These are phyloP conservation scores for Cryptoblepharus egeriae DNA, from an alignment of 2,797 vertebrate species.

Conservation along the genomic window DNA sequence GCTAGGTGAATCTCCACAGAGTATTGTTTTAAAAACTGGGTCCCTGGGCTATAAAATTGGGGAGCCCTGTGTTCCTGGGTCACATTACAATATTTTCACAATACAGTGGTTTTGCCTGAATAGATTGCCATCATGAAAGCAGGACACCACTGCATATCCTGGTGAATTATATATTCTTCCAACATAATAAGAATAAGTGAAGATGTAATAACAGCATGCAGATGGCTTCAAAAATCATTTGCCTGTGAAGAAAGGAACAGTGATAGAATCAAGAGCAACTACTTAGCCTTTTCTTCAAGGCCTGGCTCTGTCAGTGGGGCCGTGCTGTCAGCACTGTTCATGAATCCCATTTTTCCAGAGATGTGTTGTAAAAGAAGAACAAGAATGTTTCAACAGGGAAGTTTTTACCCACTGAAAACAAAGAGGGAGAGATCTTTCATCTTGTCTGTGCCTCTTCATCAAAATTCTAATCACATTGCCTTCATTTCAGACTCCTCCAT, in stretches of 20 bases:
- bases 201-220: constrained; percentile 5
- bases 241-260: not conserved
- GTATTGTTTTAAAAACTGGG: too few relatives aligned
- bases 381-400: constrained; percentile 74
- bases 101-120: too few relatives aligned
- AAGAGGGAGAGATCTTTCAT: constrained; percentile 72
- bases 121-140: too few relatives aligned
- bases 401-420: constrained; percentile 76
- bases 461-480: constrained; percentile 82
- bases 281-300: constrained; percentile 20
- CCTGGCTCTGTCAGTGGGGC: constrained; percentile 21
- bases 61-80: too few relatives aligned
- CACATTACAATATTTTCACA: too few relatives aligned
- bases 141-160: not conserved
- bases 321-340: constrained; percentile 19
- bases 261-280: not conserved
- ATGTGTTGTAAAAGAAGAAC: constrained; percentile 40
- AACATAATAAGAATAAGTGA: not conserved
- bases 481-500: constrained; percentile 70
- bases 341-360: constrained; percentile 45
- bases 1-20: too few relatives aligned
- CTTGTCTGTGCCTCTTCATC: constrained; percentile 80
- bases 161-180: constrained; percentile 17
- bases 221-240: constrained; percentile 21
- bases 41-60: too few relatives aligned